Percentiles rank a stretch among this genome's conserved stretches.
phyloP scores from a whole-genome alignment of 2,113 vertebrate species.

The Callocephalon fimbriatum region DNA sequence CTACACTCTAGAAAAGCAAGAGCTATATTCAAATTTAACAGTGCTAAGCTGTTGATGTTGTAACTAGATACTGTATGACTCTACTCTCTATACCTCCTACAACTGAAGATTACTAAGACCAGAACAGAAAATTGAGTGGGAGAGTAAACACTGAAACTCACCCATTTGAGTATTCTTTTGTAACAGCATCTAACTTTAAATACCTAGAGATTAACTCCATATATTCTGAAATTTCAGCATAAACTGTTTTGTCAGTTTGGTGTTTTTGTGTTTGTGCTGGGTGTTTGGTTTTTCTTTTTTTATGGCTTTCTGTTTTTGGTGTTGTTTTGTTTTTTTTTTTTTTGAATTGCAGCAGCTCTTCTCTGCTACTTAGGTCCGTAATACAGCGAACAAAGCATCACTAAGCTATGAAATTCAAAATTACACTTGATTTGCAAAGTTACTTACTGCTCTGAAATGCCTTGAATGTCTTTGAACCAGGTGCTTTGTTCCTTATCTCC shows the following conservation, averaged over 20 bases:
- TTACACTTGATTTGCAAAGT: not conserved
- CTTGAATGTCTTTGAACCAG: constrained; percentile 93
- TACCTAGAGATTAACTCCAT: not conserved
- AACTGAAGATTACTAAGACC: not conserved
- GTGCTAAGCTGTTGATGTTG: not conserved
- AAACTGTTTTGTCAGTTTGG: not conserved
- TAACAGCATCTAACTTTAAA: not conserved
- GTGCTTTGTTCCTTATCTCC: constrained; percentile 90
- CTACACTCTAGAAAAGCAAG: not conserved
- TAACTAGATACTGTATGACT: not conserved
- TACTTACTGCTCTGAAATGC: constrained; percentile 91
- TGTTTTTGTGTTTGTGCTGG: not conserved
- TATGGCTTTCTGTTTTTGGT: no score
- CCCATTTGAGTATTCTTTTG: not conserved
- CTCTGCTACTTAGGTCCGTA: not conserved
- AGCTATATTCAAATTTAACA: not conserved
- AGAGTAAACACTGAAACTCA: not conserved
- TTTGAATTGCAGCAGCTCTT: not conserved
- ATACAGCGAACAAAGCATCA: not conserved
- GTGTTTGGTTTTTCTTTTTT: not conserved
- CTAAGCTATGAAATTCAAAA: not conserved
- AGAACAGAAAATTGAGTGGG: not conserved
- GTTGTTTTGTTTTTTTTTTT: not conserved
- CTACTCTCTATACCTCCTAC: not conserved
- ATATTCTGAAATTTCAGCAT: not conserved